A percentile compares a stretch with the other conserved stretches of the same genome.
Conservation (phyloP, 2,888 invertebrate genomes). For the Camptogramma bilineatum region DNA sequence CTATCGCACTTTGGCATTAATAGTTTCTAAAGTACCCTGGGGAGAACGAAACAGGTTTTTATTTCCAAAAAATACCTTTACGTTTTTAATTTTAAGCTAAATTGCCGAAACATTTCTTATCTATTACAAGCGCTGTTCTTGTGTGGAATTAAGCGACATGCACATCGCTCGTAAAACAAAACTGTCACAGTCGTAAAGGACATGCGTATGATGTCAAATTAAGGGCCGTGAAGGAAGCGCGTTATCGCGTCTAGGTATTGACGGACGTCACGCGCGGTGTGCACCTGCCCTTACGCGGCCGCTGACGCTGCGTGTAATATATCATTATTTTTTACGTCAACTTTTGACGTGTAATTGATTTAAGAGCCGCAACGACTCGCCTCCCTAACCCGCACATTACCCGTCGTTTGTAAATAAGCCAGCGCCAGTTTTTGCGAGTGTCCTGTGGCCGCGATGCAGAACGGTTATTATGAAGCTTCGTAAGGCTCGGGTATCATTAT, state of each 20-base stretch:
- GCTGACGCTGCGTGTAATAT: conserved; percentile 36
- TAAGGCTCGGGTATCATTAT: conserved; percentile 11
- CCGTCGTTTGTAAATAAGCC: conserved; percentile 25
- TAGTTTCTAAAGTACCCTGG: neutral
- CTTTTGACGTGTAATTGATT: conserved; percentile 47
- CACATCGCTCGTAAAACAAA: conserved; percentile 56
- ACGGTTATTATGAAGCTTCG: conserved; percentile 12
- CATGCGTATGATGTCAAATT: conserved; percentile 53
- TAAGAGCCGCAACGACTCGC: conserved; percentile 43
- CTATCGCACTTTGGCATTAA: neutral
- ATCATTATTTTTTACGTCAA: conserved; percentile 44
- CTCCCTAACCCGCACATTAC: conserved; percentile 23
- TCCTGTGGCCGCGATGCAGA: conserved; percentile 16
- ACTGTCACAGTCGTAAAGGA: conserved; percentile 62
- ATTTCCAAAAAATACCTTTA: conserved; percentile 6
- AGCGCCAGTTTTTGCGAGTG: conserved; percentile 13
- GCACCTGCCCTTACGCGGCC: conserved; percentile 64
- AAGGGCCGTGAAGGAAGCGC: conserved; percentile 57
- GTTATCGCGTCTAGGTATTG: conserved; percentile 41
- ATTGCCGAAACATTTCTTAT: conserved; percentile 30
- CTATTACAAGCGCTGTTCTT: conserved; percentile 16
- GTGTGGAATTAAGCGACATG: conserved; percentile 45
- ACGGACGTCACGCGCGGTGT: conserved; percentile 50
- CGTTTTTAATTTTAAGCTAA: conserved; percentile 15
- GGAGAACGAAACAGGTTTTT: conserved; percentile 1